phyloP scores from a whole-genome alignment of 1,140 invertebrate species.

The Lordiphosa collinella region DNA sequence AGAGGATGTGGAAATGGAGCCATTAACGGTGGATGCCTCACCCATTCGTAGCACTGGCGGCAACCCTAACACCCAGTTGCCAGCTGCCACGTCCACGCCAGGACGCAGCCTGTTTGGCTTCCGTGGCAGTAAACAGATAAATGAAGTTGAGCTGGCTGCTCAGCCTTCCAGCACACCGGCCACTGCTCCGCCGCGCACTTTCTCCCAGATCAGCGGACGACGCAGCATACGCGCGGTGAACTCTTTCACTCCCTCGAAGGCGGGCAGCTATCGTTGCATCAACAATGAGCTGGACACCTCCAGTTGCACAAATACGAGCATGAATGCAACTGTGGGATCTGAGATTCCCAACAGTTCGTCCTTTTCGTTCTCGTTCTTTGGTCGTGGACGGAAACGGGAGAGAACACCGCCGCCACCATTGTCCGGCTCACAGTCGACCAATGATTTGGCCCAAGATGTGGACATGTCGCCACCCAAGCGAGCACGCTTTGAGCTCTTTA shows the following conservation, averaged over 20 bases:
- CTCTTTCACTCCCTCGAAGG: slow-evolving; percentile 54
- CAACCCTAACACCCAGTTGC: slow-evolving; percentile 15
- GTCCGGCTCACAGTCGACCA: slow-evolving; percentile 51
- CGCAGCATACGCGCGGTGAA: slow-evolving; percentile 57
- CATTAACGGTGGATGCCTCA: slow-evolving; percentile 50
- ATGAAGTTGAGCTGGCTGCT: slow-evolving; percentile 46
- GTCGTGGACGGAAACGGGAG: slow-evolving; percentile 64
- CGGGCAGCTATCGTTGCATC: slow-evolving; percentile 56
- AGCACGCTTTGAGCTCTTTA: slow-evolving; percentile 67
- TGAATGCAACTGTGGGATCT: slow-evolving; percentile 75
- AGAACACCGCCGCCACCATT: slow-evolving; percentile 55
- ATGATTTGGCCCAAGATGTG: slow-evolving; percentile 56
- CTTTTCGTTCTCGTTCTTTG: slow-evolving; percentile 69
- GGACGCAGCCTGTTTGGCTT: slow-evolving; percentile 55
- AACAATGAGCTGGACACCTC: slow-evolving; percentile 66
- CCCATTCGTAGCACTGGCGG: slow-evolving; percentile 28
- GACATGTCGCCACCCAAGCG: slow-evolving; percentile 71
- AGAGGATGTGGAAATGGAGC: slow-evolving; percentile 70
- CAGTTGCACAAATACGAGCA: slow-evolving; percentile 57
- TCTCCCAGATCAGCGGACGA: slow-evolving; percentile 63
- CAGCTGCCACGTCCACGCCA: slow-evolving; percentile 67
- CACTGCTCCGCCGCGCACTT: slow-evolving; percentile 39
- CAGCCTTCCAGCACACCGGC: slow-evolving; percentile 40
- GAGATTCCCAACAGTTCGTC: slow-evolving; percentile 69
- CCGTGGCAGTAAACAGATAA: slow-evolving; percentile 38